These are phyloP conservation scores for Dicycla oo DNA, from an alignment of 2,888 invertebrate species.

Conservation along the genomic window DNA sequence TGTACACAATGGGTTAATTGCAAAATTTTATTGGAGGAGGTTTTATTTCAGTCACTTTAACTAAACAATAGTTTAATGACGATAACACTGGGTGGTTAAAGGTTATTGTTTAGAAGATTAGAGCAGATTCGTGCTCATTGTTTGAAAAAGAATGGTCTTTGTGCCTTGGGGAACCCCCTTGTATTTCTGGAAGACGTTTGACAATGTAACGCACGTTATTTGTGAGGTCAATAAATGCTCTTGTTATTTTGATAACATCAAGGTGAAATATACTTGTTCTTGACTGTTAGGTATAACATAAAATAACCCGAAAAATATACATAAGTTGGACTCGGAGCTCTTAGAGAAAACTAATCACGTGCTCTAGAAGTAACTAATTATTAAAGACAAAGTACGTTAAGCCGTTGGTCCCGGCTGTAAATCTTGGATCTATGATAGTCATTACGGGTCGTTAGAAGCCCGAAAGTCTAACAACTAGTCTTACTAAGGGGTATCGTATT, in stretches of 20 bases:
- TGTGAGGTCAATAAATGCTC: neutral
- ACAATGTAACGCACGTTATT: slow-evolving; percentile 32
- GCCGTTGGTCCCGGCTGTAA: no score
- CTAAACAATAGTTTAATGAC: slow-evolving; percentile 10
- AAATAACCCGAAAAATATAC: neutral
- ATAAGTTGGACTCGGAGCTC: neutral
- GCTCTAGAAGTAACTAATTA: neutral
- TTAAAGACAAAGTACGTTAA: no score
- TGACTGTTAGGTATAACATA: neutral
- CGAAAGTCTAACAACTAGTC: no score
- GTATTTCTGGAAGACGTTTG: slow-evolving; percentile 28
- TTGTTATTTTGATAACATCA: slow-evolving; percentile 4
- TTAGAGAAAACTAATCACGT: neutral
- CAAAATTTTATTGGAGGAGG: neutral
- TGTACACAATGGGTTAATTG: slow-evolving; percentile 18
- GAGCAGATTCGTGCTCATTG: slow-evolving; percentile 5
- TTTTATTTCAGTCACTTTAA: slow-evolving; percentile 28
- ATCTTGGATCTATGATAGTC: no score
- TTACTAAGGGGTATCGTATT: no score
- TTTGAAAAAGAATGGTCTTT: slow-evolving; percentile 10
- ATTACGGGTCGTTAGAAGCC: no score
- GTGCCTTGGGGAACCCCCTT: slow-evolving; percentile 46
- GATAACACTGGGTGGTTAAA: slow-evolving; percentile 3
- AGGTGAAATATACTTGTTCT: no score
- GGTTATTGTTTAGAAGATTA: slow-evolving; percentile 17